Conservation (phyloP, 1,140 invertebrate genomes). For the Drosophila chauvacae region DNA sequence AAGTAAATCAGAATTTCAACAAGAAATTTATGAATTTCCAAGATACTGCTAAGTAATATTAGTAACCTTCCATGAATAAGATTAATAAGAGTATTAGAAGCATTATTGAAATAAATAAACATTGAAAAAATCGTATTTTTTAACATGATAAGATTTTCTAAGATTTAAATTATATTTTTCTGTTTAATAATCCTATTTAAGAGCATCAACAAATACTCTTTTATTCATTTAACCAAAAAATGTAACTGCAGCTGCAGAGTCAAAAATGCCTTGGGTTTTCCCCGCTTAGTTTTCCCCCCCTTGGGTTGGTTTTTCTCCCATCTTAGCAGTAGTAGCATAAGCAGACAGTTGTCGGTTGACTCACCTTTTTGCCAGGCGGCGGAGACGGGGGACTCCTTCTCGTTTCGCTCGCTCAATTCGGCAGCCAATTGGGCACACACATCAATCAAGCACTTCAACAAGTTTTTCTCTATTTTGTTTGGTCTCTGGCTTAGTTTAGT, state of each 20-base stretch:
- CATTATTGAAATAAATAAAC: neutral
- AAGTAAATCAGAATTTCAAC: neutral
- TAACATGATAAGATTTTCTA: neutral
- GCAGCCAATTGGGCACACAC: conserved; percentile 45
- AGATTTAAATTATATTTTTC: neutral
- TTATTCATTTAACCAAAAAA: neutral
- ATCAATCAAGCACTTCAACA: conserved; percentile 58
- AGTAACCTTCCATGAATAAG: neutral
- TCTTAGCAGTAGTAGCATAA: conserved; percentile 6
- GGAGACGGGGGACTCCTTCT: conserved; percentile 31
- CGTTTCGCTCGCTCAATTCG: conserved; percentile 43
- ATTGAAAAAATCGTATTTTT: neutral
- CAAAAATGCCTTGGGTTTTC: conserved; percentile 5
- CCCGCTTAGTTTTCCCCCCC: conserved; percentile 4
- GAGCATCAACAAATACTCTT: neutral
- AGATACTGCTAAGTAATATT: neutral
- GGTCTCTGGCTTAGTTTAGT: conserved; percentile 43
- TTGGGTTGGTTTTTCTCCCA: neutral
- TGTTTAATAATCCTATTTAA: too few species aligned
- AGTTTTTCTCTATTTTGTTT: conserved; percentile 61
- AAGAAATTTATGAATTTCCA: neutral
- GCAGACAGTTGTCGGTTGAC: conserved; percentile 42
- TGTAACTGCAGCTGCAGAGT: neutral
- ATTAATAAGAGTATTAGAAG: neutral
- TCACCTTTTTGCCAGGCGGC: conserved; percentile 40